Percentiles rank a stretch among this genome's conserved stretches.
phyloP scores from a whole-genome alignment of 2,888 invertebrate genomes.

The Cantharis nigra region DNA sequence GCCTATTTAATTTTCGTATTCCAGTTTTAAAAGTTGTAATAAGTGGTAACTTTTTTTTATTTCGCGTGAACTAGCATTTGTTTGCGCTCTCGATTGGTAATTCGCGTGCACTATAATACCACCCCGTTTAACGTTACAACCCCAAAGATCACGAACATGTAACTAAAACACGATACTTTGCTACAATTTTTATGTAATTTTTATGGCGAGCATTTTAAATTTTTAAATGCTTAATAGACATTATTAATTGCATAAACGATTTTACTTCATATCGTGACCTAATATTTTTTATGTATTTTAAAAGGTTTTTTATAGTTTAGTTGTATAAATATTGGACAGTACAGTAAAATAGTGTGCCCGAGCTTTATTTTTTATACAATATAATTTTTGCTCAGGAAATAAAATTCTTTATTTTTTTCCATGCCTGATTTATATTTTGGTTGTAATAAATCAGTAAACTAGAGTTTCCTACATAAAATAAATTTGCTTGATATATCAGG shows the following conservation, averaged over 20 bases:
- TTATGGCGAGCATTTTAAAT: conserved; percentile 25
- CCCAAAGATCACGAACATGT: conserved; percentile 52
- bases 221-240: conserved; percentile 11
- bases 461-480: not conserved
- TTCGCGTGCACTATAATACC: conserved; percentile 56
- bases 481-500: not conserved
- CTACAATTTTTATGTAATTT: conserved; percentile 33
- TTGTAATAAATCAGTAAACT: not conserved
- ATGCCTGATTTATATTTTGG: not conserved
- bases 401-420: not conserved
- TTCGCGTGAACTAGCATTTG: conserved; percentile 58
- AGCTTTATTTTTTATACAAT: not conserved
- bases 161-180: conserved; percentile 50
- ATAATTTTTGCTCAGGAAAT: not conserved
- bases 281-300: not conserved
- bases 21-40: conserved; percentile 51
- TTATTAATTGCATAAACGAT: conserved; percentile 8
- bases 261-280: not conserved
- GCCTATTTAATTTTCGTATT: conserved; percentile 49
- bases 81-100: conserved; percentile 57
- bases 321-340: not conserved
- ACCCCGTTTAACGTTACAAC: conserved; percentile 57
- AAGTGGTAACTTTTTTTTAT: conserved; percentile 52
- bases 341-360: not conserved
- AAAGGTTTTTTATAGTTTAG: not conserved